Evolutionary conservation across 2,113 vertebrate genomes (phyloP), one percentile per base, ranked within the genome.

Genomic region (Callocephalon fimbriatum): DNA sequence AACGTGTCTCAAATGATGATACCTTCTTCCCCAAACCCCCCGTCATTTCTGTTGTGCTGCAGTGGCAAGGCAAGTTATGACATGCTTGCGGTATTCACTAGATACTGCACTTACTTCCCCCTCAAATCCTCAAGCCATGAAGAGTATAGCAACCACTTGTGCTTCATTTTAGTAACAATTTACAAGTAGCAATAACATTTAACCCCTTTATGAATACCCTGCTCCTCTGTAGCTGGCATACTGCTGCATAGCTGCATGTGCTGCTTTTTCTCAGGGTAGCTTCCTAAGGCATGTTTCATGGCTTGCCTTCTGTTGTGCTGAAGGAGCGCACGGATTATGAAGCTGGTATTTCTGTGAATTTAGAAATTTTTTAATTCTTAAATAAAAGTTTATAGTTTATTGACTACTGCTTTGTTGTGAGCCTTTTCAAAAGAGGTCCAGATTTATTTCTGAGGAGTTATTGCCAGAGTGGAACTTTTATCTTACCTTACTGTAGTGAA

Each of bases 171-270:
- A 77, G 29, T 82, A 42, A 54, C n/a, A 87, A 9, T 75, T 90
- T 32, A 22, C 45, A 53, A 50, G 21, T 20, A 90, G 32, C 59
- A 83, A 9, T 67, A 61, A 27, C 32, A 9, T 80, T 91, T 79
- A 75, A 83, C 19, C 8, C 35, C 4, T 62, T 61, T 85, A 26
- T 73, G 21, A 51, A 26, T 56, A 12, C 2, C 4, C 4, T 8
- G 42, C 27, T 96, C 4, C 1, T 77, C 18, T 81, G 63, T 47
- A 66, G 48, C 23, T 27, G 5, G 14, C 11, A 2, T 78, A n/a
- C 27, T 2, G 10, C 50, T 68, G 47, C 62, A n/a, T 37, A 50
- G 29, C 44, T 38, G 26, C 32, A 22, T 31, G 76, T 0, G 0
- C 32, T 61, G 4, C 35, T 23, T 93, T 75, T 56, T 61, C 42